Conservation (phyloP, 2,888 invertebrate genomes). For the Cheilosia soror region DNA sequence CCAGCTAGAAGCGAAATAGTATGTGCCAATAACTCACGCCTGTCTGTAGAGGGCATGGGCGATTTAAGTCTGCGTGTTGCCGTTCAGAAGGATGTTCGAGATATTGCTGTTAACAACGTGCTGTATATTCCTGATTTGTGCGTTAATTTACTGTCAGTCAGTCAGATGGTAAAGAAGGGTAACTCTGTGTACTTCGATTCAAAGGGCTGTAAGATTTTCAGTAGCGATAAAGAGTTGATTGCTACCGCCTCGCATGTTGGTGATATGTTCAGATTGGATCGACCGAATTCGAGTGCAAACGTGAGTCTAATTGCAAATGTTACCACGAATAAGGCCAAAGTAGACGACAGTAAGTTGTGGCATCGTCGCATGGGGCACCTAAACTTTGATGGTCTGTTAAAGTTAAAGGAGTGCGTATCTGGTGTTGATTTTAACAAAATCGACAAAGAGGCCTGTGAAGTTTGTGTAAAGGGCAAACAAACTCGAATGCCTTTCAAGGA, state of each 20-base stretch:
- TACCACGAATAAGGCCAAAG: background rate
- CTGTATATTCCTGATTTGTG: conserved; percentile 15
- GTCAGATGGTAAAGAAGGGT: conserved; percentile 10
- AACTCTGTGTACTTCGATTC: conserved; percentile 5
- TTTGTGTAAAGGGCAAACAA: conserved; percentile 12
- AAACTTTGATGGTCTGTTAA: background rate
- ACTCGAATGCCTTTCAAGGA: background rate
- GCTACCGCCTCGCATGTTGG: conserved; percentile 3
- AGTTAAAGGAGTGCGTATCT: too few species aligned
- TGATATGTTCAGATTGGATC: conserved; percentile 18
- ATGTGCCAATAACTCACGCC: background rate
- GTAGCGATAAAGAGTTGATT: conserved; percentile 1
- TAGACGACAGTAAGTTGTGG: conserved; percentile 2
- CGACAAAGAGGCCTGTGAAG: too few species aligned
- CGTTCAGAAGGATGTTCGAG: background rate
- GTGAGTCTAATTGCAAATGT: conserved; percentile 9
- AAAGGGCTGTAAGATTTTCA: background rate
- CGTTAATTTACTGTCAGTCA: conserved; percentile 15
- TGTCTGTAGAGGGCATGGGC: background rate
- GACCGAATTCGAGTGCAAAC: background rate
- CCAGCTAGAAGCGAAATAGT: background rate
- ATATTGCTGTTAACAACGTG: conserved; percentile 14
- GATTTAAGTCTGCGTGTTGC: background rate
- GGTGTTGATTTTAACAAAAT: too few species aligned
- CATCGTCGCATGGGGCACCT: conserved; percentile 22